Percentiles rank a stretch among this genome's conserved stretches.
phyloP scores from a whole-genome alignment of 2,113 vertebrate species.

The Piprites chloris region DNA sequence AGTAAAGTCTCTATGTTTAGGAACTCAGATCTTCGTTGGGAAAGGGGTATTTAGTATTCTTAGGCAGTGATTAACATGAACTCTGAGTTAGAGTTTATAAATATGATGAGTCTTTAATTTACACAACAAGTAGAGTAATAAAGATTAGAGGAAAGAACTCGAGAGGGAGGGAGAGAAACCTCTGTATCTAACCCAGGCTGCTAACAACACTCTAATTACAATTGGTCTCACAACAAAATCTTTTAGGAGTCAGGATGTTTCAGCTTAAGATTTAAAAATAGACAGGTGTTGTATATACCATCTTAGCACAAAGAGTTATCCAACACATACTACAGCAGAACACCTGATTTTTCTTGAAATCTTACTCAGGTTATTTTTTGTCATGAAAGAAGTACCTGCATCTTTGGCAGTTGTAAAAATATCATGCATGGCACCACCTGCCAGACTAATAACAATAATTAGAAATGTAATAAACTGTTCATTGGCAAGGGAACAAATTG shows the following conservation, averaged over 20 bases:
- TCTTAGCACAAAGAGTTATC: not conserved
- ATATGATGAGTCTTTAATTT: slow-evolving; percentile 7
- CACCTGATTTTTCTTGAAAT: not conserved
- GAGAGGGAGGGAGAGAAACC: not conserved
- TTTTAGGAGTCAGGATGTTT: not conserved
- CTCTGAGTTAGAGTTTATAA: not conserved
- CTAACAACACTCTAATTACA: not conserved
- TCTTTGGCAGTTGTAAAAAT: slow-evolving; percentile 39
- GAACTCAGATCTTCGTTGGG: not conserved
- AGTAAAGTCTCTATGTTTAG: not conserved
- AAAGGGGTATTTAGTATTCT: not conserved
- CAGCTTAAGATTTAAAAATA: not conserved
- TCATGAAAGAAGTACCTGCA: slow-evolving; percentile 37
- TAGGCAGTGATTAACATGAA: not conserved
- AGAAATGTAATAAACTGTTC: slow-evolving; percentile 72
- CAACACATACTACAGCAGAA: not conserved
- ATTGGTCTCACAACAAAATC: not conserved
- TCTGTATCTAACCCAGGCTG: not conserved
- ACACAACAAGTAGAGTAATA: slow-evolving; percentile 19
- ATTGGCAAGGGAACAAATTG: slow-evolving; percentile 60
- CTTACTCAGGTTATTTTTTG: not conserved
- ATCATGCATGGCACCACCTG: slow-evolving; percentile 56
- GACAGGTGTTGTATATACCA: not conserved
- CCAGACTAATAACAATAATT: slow-evolving; percentile 74
- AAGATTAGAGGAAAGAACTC: not conserved